Evolutionary conservation across 2,113 vertebrate species (phyloP).

Genomic region (Gasterosteus aculeatus): DNA sequence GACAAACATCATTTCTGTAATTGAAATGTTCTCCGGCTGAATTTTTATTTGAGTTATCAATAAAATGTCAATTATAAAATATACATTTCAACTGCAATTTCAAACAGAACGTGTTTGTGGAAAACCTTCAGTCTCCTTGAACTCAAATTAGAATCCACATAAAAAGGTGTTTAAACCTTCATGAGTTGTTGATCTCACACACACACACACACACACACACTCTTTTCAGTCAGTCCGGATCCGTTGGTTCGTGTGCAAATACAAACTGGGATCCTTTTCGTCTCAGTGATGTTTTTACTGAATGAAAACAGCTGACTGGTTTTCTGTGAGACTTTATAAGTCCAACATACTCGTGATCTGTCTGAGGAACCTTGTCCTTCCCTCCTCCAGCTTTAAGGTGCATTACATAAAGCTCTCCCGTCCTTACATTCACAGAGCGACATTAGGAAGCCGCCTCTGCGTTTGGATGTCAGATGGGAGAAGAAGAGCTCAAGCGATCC

Average conservation of each 20-base stretch:
- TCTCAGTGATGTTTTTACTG: neutral
- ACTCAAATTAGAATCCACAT: conserved; percentile 35
- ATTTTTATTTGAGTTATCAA: neutral
- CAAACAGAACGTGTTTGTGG: conserved; percentile 11
- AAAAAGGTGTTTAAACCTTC: conserved; percentile 31
- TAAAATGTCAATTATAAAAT: neutral
- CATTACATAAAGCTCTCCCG: neutral
- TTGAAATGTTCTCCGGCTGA: too few species aligned
- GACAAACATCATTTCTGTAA: neutral
- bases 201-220: neutral
- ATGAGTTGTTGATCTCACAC: conserved; percentile 22
- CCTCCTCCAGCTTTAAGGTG: conserved; percentile 1
- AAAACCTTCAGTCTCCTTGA: conserved; percentile 55
- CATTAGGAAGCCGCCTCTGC: neutral
- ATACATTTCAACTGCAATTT: neutral
- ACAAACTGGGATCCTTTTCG: conserved; percentile 25
- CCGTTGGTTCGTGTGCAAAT: conserved; percentile 9
- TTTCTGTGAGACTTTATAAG: neutral
- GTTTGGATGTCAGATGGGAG: neutral
- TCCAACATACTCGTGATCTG: conserved; percentile 13
- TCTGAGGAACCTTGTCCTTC: neutral
- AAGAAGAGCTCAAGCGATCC: conserved; percentile 5
- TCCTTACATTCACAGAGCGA: neutral
- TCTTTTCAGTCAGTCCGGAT: conserved; percentile 11
- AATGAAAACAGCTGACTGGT: neutral